Conservation (phyloP, 2,113 vertebrate species). For the Perognathus longimembris region DNA sequence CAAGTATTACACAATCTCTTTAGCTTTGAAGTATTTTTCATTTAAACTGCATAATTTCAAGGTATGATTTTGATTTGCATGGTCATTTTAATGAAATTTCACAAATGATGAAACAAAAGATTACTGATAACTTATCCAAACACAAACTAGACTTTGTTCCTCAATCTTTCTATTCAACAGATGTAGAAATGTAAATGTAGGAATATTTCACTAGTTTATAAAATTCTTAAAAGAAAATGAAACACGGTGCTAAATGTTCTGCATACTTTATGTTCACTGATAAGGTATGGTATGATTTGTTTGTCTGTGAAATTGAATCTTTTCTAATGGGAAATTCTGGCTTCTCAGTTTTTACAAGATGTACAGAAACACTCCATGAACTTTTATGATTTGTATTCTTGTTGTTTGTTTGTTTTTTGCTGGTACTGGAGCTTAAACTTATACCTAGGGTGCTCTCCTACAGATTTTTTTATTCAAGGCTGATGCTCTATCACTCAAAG, state of each 20-base stretch:
- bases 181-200: neutral
- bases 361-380: neutral
- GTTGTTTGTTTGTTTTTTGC: too few relatives aligned
- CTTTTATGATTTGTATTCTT: too few relatives aligned
- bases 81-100: neutral
- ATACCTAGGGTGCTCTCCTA: too few relatives aligned
- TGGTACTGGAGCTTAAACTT: too few relatives aligned
- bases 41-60: conserved; percentile 23
- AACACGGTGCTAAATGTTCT: neutral
- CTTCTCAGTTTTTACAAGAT: neutral
- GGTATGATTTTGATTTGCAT: neutral
- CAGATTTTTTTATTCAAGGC: too few relatives aligned
- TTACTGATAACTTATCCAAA: neutral
- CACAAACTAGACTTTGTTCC: neutral
- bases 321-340: neutral
- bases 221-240: neutral
- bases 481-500: too few relatives aligned
- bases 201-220: neutral
- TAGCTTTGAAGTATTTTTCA: neutral
- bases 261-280: neutral
- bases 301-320: neutral
- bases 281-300: neutral
- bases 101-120: conserved; percentile 19
- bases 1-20: neutral
- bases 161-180: neutral